Base-by-base conservation (phyloP, 2,888 invertebrate genomes). In the Creontiades dilutus region DNA sequence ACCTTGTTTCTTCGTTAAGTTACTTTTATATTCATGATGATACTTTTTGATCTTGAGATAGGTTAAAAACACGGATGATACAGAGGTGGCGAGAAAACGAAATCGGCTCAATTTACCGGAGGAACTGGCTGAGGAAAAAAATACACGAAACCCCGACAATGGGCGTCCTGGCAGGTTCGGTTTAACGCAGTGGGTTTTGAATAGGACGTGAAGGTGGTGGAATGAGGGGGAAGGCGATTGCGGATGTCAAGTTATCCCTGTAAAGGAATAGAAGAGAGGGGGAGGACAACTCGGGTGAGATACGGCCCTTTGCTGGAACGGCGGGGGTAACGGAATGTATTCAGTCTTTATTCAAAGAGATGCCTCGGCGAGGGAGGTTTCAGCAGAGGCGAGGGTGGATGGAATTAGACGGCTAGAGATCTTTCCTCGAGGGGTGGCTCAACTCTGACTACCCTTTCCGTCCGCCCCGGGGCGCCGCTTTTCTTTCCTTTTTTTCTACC, bases 321-420 rank as follows among this genome's bases (percentile, higher is more conserved):
- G 82, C 0, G 27, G 47, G 47, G 82, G 82, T 46, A 14, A 48
- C 75, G 86, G 75, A 86, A 86, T 86, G 86, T 86, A 86, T 86
- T 86, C 86, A 47, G 86, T 86, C 86, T 86, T 86, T 86, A 86
- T 86, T 86, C 86, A 86, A 86, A 86, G 86, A 86, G 86, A 86
- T 86, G 86, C 86, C 75, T 86, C 47, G 68, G 19, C 27, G 23
- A 75, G 86, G 81, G 52, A 48, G 47, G 82, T 27, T 46, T 52
- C 13, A 52, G 82, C 48, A 82, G 47, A 47, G 82, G 78, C 37
- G 78, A 47, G 78, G 78, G 47, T n/a, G 82, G 82, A 82, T 82
- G 82, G 82, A 82, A 82, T 82, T 82, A 82, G 82, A 82, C 82
- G 82, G 82, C 82, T 82, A 82, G 82, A 82, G 68, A 68, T 68